Evolutionary conservation across 1,140 invertebrate species (phyloP).

Genomic region (Cotesia typhae): DNA sequence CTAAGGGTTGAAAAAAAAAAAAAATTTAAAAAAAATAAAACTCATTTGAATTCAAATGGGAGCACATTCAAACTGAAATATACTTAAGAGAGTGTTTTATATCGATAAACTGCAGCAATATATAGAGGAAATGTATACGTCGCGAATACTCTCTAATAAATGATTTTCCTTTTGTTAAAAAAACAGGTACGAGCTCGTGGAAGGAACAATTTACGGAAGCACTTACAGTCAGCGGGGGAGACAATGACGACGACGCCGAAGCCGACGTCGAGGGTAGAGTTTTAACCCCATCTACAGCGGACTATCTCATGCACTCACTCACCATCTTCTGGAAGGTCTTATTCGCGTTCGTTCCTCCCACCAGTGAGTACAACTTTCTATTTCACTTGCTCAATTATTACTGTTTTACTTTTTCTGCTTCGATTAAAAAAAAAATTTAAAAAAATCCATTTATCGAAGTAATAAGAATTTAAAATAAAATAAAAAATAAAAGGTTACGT

Average conservation of each 20-base stretch:
- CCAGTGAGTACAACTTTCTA: conserved; percentile 74
- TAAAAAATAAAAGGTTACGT: no score
- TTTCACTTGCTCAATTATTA: no score
- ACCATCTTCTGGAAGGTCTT: conserved; percentile 98
- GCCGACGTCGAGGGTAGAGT: conserved; percentile 64
- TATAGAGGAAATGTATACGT: no score
- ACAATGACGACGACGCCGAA: conserved; percentile 70
- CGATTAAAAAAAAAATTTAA: not conserved
- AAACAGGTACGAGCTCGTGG: conserved; percentile 90
- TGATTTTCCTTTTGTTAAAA: not conserved
- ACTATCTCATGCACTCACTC: conserved; percentile 96
- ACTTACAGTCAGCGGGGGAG: conserved; percentile 91
- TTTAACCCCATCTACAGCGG: conserved; percentile 79
- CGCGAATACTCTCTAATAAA: no score
- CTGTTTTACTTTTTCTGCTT: no score
- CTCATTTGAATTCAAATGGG: no score
- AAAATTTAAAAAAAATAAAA: no score
- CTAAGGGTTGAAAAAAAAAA: no score
- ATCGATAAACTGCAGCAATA: no score
- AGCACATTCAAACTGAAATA: no score
- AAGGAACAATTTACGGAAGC: conserved; percentile 98
- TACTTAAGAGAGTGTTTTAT: no score
- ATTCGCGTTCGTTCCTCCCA: conserved; percentile 97
- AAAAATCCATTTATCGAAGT: not conserved
- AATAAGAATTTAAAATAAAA: no score